Evolutionary conservation across 1,140 invertebrate species (phyloP), one percentile per base, ranked within the genome.

Genomic region (Drosophila micromelanica): DNA sequence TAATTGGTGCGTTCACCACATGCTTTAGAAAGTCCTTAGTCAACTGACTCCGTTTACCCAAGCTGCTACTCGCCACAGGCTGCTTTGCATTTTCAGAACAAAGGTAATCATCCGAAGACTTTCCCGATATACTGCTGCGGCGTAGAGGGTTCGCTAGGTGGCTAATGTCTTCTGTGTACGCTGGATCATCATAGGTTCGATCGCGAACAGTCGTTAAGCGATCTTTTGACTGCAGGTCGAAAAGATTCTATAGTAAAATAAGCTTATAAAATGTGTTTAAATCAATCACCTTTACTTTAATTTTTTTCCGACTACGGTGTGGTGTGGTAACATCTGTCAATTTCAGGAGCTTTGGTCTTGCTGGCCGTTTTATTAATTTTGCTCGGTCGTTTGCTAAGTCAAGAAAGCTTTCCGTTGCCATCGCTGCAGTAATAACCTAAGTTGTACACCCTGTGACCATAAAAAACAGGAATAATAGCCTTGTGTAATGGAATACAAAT

Each of bases 151-250:
- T 90, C 0, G 91, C 91, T 49, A 92, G 60, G 45, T 92, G 91
- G 54, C 91, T 91, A 13, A 92, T 92, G 57, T 92, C 91, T 48
- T 92, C 91, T 2, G 91, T 92, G 42, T 92, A 92, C 23, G 91
- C 91, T 1, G 91, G 91, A 75, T 92, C 91, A 75, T 92, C 91
- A 6, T 92, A 87, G 37, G 91, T 91, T 9, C 91, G 79, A 46
- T 92, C 91, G 17, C 91, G 79, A 5, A 92, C 89, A 5, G 71
- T 82, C 0, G 87, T 48, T 12, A 91, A 80, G 5, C 87, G 84
- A 57, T 91, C 89, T 52, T 92, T 92, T 2, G 75, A 68, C 90
- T 92, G 59, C 1, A 64, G 40, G 11, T 49, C n/a, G 23, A 49
- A 35, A 9, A 35, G 8, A 30, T 13, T 8, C 30, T 17, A 15